phyloP scores from a whole-genome alignment of 2,113 vertebrate genomes.

The Perognathus longimembris region DNA sequence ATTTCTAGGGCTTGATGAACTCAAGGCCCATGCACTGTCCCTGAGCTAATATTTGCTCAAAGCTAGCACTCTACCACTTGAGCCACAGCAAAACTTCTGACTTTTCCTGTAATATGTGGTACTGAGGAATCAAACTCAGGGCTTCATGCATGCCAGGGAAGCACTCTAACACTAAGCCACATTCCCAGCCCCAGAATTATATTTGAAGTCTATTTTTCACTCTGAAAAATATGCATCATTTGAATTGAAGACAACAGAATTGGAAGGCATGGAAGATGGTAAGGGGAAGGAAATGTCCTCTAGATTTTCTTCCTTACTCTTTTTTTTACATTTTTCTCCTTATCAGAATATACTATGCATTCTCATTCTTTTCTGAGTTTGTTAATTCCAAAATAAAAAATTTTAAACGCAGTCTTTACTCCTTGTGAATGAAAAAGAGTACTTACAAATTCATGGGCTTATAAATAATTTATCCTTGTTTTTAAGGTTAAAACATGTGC shows the following conservation, averaged over 20 bases:
- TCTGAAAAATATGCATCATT: slow-evolving; percentile 11
- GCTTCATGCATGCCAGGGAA: too few species aligned
- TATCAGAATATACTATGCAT: neutral
- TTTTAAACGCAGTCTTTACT: neutral
- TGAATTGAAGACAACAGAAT: neutral
- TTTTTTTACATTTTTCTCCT: neutral
- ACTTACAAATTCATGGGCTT: neutral
- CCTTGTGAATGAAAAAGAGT: neutral
- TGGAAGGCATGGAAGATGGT: neutral
- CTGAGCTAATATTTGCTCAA: too few species aligned
- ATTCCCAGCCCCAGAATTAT: too few species aligned
- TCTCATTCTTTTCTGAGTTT: neutral
- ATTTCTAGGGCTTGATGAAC: too few species aligned
- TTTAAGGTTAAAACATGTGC: neutral
- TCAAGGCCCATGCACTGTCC: too few species aligned
- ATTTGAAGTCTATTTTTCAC: neutral
- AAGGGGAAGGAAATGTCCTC: neutral
- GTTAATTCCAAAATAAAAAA: neutral
- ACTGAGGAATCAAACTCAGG: too few species aligned
- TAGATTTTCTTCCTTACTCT: neutral
- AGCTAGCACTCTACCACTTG: too few species aligned
- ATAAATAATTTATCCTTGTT: slow-evolving; percentile 26
- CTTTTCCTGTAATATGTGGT: too few species aligned
- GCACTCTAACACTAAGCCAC: too few species aligned
- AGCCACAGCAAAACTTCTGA: too few species aligned